Evolutionary conservation across 92 coral and sea anemone species (phyloP).

Genomic region (Pocillopora grandis): DNA sequence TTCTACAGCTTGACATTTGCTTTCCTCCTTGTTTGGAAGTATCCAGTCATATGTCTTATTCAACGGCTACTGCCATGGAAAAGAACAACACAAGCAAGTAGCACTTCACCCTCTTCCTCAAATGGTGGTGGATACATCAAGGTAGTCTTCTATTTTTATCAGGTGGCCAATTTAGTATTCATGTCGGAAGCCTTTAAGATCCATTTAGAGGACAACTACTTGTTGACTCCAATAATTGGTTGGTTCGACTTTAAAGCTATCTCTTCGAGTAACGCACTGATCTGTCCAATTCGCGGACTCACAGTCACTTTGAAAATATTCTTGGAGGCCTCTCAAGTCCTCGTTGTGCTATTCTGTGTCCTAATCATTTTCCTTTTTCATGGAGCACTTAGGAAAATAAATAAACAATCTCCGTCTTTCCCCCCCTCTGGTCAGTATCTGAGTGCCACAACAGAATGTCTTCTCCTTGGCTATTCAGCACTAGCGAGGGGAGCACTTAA

Average conservation of each 20-base stretch:
- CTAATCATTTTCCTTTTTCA: conserved; percentile 40
- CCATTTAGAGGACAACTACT: conserved; percentile 19
- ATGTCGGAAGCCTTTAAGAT: conserved; percentile 18
- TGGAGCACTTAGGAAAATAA: conserved; percentile 24
- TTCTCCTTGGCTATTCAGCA: conserved; percentile 80
- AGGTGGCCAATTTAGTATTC: conserved; percentile 21
- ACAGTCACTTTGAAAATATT: conserved; percentile 65
- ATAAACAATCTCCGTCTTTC: conserved; percentile 39
- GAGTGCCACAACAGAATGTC: conserved; percentile 63
- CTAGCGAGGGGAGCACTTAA: conserved; percentile 51
- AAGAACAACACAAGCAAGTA: not conserved
- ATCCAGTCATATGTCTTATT: not conserved
- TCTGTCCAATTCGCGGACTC: conserved; percentile 75
- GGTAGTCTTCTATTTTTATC: conserved; percentile 22
- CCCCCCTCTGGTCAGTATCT: conserved; percentile 66
- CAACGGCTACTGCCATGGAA: conserved; percentile 2
- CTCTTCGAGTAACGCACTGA: conserved; percentile 9
- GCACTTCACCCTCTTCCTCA: not conserved
- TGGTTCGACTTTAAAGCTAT: conserved; percentile 70
- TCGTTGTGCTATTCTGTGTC: conserved; percentile 44
- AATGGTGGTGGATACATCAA: conserved; percentile 25
- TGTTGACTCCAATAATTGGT: conserved; percentile 62
- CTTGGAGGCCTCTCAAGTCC: conserved; percentile 55
- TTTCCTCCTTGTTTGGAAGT: conserved; percentile 28
- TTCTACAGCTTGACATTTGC: conserved; percentile 37